Evolutionary conservation across 2,888 invertebrate species (phyloP).

Genomic region (Zaprionus bogoriensis): DNA sequence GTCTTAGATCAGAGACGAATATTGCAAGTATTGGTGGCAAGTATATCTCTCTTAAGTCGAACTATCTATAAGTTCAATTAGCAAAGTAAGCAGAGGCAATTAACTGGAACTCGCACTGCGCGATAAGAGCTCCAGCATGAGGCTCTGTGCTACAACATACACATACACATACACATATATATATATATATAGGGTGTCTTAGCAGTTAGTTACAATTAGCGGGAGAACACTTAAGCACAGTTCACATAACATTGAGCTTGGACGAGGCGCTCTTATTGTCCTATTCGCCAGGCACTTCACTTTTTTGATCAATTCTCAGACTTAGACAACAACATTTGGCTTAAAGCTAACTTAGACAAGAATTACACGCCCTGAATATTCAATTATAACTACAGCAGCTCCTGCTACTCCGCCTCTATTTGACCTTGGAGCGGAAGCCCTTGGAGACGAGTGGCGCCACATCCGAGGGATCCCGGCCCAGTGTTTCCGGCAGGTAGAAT

Average conservation of each 20-base stretch:
- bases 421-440: constrained; percentile 85
- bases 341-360: constrained; percentile 28
- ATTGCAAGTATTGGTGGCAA: background rate
- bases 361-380: background rate
- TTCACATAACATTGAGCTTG: no score
- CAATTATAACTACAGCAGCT: background rate
- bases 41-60: background rate
- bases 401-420: constrained; percentile 32
- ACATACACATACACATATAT: no score
- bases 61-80: constrained; percentile 30
- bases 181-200: constrained; percentile 37
- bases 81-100: constrained; percentile 38
- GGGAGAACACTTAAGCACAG: background rate
- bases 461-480: constrained; percentile 87
- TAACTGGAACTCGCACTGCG: constrained; percentile 52
- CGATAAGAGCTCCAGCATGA: constrained; percentile 34
- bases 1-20: background rate
- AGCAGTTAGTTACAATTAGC: constrained; percentile 13
- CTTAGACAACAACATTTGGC: background rate
- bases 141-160: no score
- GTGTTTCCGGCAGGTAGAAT: constrained; percentile 89
- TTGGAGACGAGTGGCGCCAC: constrained; percentile 86
- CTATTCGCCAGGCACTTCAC: background rate
- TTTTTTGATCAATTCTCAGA: background rate
- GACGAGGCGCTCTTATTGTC: constrained; percentile 47